Percentiles rank a stretch among this genome's conserved stretches.
Conservation (phyloP, 2,113 vertebrate genomes). For the Gnathonemus longibarbis region DNA sequence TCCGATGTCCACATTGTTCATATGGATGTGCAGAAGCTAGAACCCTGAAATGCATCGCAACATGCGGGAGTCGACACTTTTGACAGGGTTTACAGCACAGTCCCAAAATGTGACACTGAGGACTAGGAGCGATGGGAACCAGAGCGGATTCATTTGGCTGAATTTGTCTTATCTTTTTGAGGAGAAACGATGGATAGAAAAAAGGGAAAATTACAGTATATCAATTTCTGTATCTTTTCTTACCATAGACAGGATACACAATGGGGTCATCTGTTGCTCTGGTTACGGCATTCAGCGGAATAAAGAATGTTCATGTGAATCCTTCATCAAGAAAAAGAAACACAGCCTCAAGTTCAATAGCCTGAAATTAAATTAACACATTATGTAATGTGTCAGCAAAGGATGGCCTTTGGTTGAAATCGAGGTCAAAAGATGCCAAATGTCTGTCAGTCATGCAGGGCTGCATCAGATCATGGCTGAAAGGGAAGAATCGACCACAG, state of each 20-base stretch:
- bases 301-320: not conserved
- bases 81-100: not conserved
- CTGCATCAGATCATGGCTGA: not conserved
- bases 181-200: not conserved
- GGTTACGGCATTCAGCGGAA: not conserved
- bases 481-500: not conserved
- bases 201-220: not conserved
- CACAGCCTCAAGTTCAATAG: not conserved
- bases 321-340: not conserved
- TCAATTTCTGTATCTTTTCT: not conserved
- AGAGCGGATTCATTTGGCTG: not conserved
- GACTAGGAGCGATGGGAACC: not conserved
- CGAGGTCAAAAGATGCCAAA: not conserved
- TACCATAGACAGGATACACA: not conserved
- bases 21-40: not conserved
- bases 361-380: conserved; percentile 9
- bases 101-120: not conserved
- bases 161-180: not conserved
- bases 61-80: not conserved
- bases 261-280: not conserved
- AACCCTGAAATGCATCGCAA: conserved; percentile 6
- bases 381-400: not conserved
- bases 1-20: conserved; percentile 8
- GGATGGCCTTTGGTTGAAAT: not conserved
- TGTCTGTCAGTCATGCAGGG: not conserved